Percentiles rank a stretch among this genome's conserved stretches.
Evolutionary conservation across 2,113 vertebrate species (phyloP).

Genomic region (Cololabis saira): DNA sequence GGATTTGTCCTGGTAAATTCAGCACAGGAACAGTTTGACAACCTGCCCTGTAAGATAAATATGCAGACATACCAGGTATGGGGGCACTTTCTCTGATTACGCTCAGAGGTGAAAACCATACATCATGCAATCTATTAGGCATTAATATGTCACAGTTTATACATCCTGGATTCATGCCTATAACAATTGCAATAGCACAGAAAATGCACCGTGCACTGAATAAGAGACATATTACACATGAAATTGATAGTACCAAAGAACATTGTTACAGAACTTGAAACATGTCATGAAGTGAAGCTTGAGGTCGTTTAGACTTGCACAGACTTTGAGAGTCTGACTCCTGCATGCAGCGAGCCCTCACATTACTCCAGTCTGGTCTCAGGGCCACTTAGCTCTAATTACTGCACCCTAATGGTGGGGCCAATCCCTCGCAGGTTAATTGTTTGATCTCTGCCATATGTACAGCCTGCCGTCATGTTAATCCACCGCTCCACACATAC

Average conservation of each 20-base stretch:
- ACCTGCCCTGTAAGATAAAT: constrained; percentile 41
- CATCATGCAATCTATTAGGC: neutral
- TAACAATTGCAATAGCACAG: neutral
- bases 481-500: constrained; percentile 47
- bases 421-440: constrained; percentile 79
- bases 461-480: constrained; percentile 60
- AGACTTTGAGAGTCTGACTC: constrained; percentile 51
- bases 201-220: neutral
- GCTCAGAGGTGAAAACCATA: constrained; percentile 10
- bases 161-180: neutral
- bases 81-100: constrained; percentile 7
- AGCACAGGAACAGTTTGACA: constrained; percentile 29
- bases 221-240: constrained; percentile 8
- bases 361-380: constrained; percentile 60
- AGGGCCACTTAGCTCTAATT: constrained; percentile 76
- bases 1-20: constrained; percentile 49
- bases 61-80: constrained; percentile 2
- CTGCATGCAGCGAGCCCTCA: constrained; percentile 41
- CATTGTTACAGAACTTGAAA: constrained; percentile 8
- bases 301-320: constrained; percentile 42
- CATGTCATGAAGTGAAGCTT: constrained; percentile 17
- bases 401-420: constrained; percentile 68
- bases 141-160: neutral
- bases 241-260: neutral
- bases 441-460: constrained; percentile 81